phyloP scores from a whole-genome alignment of 2,113 vertebrate genomes.

The Aleadryas rufinucha region DNA sequence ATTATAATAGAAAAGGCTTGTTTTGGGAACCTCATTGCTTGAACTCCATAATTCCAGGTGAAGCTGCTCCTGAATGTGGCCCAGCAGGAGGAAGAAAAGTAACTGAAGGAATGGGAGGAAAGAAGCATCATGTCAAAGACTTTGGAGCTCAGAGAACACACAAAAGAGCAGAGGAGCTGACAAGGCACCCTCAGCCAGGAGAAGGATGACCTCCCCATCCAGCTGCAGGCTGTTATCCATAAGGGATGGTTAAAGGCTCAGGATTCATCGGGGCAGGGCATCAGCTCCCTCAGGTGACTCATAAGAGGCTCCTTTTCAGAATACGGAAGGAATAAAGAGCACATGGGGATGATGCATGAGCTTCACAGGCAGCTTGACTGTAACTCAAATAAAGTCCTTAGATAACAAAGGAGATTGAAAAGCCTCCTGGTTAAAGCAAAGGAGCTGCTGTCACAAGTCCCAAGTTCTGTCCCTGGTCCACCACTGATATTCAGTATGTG shows the following conservation, averaged over 20 bases:
- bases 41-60: neutral
- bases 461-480: neutral
- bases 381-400: neutral
- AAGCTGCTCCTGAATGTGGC: slow-evolving; percentile 33
- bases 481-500: neutral
- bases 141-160: neutral
- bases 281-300: neutral
- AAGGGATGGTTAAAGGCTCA: neutral
- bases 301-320: neutral
- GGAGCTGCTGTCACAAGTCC: neutral
- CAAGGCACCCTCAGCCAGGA: slow-evolving; percentile 27
- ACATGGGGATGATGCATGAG: neutral
- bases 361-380: neutral
- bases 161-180: slow-evolving; percentile 35
- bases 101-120: slow-evolving; percentile 32
- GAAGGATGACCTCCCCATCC: slow-evolving; percentile 32
- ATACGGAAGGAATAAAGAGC: neutral
- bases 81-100: slow-evolving; percentile 38
- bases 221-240: neutral
- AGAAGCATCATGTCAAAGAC: slow-evolving; percentile 12
- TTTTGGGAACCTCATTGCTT: neutral
- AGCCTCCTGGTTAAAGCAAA: neutral
- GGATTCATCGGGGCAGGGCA: neutral
- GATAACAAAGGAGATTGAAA: neutral
- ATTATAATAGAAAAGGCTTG: neutral